Conservation (phyloP, 1,140 invertebrate genomes). For the Neodiprion pinetum region DNA sequence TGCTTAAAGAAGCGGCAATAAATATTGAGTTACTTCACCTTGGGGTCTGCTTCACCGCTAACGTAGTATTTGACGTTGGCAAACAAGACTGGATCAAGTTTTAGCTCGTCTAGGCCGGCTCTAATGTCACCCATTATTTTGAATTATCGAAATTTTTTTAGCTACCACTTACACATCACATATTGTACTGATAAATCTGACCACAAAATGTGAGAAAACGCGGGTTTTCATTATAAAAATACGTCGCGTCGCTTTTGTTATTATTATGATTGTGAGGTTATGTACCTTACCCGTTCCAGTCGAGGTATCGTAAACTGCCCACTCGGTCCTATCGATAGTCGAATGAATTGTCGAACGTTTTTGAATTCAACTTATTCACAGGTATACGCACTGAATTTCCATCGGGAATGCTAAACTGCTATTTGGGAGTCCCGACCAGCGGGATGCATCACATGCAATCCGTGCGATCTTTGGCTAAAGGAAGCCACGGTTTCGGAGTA, state of each 20-base stretch:
- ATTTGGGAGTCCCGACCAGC: too few species aligned
- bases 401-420: too few species aligned
- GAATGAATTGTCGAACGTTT: too few species aligned
- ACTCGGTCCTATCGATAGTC: too few species aligned
- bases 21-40: constrained; percentile 60
- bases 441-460: too few species aligned
- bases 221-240: constrained; percentile 44
- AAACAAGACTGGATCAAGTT: constrained; percentile 55
- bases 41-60: constrained; percentile 72
- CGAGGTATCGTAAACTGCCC: neutral
- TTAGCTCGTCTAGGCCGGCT: constrained; percentile 57
- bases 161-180: constrained; percentile 19
- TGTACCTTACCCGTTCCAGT: constrained; percentile 6
- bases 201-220: constrained; percentile 23
- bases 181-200: constrained; percentile 30
- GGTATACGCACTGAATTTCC: too few species aligned
- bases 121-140: constrained; percentile 58
- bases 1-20: neutral
- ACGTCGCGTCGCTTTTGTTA: constrained; percentile 45
- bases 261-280: constrained; percentile 38
- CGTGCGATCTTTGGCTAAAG: too few species aligned
- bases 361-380: too few species aligned
- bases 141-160: constrained; percentile 13
- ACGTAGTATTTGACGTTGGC: constrained; percentile 74
- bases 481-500: too few species aligned